Base-by-base conservation (phyloP, 2,113 vertebrate species). In the Indri indri region DNA sequence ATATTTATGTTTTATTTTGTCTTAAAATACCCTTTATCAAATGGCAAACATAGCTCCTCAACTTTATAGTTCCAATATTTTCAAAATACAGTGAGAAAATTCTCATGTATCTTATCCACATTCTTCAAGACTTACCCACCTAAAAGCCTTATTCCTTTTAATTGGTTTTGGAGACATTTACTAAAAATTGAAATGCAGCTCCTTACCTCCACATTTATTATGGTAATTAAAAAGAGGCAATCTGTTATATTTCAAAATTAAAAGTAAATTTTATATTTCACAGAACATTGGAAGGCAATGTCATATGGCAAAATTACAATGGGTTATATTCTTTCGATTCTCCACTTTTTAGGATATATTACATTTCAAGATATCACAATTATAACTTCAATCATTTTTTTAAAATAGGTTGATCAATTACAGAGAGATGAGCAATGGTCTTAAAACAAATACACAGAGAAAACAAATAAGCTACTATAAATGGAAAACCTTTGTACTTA, bases 181-280 rank as follows among this genome's bases (percentile, higher is more conserved):
- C 4, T 86, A 25, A 94, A 89, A 97, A 92, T 83, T 42, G 77
- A 98, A 97, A 92, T 89, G 80, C 40, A n/a, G 1, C 30, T 85
- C 30, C 61, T 97, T 50, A 82, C 65, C 92, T 84, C 17, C 94
- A 94, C 52, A 37, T 96, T 97, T 90, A 95, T 79, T 96, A 40
- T 30, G n/a, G 76, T 96, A 74, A 96, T 95, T 94, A 6, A 97
- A 94, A 94, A 68, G 88, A 91, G 83, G 65, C 20, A 97, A 94
- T 76, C 16, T 93, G 52, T 73, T 90, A 22, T 83, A 76, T 95
- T 98, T 96, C 76, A 97, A 96, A 96, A 98, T 14, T 93, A 80
- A 97, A 97, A 95, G 16, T 68, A 90, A 97, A 93, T 37, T 89
- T 96, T 95, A 63, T 92, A 96, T 88, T 81, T 61, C 94, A 84